phyloP scores from a whole-genome alignment of 2,113 vertebrate genomes.

The Poicephalus meyeri region DNA sequence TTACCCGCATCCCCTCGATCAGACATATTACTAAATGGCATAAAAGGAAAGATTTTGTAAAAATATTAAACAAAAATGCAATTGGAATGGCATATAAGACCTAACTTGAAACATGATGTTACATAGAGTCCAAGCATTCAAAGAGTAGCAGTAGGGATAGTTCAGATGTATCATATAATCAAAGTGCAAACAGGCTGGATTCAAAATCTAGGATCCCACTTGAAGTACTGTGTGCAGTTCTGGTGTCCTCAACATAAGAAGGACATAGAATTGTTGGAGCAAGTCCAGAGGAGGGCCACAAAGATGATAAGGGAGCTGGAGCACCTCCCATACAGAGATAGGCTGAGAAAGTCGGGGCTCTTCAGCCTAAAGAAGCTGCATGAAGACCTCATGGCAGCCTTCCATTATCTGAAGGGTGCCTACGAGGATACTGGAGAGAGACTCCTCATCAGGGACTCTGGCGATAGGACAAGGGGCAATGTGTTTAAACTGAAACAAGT shows the following conservation, averaged over 20 bases:
- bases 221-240: not conserved
- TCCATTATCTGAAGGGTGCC: no score
- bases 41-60: not conserved
- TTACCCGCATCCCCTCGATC: rapidly evolving
- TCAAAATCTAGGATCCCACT: not conserved
- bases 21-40: not conserved
- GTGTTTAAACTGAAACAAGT: no score
- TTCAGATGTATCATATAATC: not conserved
- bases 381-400: no score
- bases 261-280: not conserved
- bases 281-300: not conserved
- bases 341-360: no score
- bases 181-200: not conserved
- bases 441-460: no score
- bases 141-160: not conserved
- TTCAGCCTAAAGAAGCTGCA: no score
- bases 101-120: not conserved
- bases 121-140: not conserved
- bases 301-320: not conserved
- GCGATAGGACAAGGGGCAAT: no score
- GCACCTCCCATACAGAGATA: not conserved
- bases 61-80: not conserved
- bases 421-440: no score
- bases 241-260: not conserved
- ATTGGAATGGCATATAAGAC: not conserved